Base-by-base conservation (phyloP, 2,113 vertebrate genomes). In the Raja brachyura region DNA sequence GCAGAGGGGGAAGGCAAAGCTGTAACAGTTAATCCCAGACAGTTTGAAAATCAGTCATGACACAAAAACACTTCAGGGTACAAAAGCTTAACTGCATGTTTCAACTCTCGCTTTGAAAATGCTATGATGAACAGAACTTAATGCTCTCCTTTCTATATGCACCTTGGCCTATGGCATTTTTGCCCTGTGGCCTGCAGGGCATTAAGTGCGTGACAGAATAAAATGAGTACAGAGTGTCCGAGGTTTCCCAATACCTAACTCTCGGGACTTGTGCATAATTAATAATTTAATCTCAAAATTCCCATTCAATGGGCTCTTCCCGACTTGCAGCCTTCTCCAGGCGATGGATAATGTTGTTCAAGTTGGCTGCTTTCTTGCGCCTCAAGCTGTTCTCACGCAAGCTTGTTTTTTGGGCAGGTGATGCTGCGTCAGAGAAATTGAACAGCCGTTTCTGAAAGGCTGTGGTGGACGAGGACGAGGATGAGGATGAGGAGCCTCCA, bases 291-390 rank as follows among this genome's bases (percentile, higher is more conserved):
- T 96, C 97, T 97, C 96, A 99, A 96, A 99, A 99, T 96, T 99
- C 98, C 98, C 98, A 99, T 96, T 99, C 98, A 73, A 97, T 97
- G 93, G 98, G 97, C 96, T 99, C 98, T 96, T 99, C 98, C 93
- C 98, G 97, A 95, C 98, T 98, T 68, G 98, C 98, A 25, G 98
- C 98, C 95, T 99, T 98, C 97, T 99, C 98, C 96, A 99, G 95
- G 96, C 98, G 97, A 96, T 99, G 98, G 96, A 99, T 99, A 95
- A 99, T 99, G 97, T 97, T 99, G 97, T 99, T 98, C 96, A 99
- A 97, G 97, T 99, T 99, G 93, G 98, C 98, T 48, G 98, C 98
- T 95, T 99, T 99, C 97, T 98, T 98, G 97, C 98, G 98, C 94
- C 98, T 96, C 97, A 99, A 94, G 94, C 97, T 98, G 97, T 97